A percentile compares a stretch with the other conserved stretches of the same genome.
These are phyloP conservation scores for Melanostigma gelatinosum DNA, from an alignment of 2,113 vertebrate species.

Conservation along the genomic window DNA sequence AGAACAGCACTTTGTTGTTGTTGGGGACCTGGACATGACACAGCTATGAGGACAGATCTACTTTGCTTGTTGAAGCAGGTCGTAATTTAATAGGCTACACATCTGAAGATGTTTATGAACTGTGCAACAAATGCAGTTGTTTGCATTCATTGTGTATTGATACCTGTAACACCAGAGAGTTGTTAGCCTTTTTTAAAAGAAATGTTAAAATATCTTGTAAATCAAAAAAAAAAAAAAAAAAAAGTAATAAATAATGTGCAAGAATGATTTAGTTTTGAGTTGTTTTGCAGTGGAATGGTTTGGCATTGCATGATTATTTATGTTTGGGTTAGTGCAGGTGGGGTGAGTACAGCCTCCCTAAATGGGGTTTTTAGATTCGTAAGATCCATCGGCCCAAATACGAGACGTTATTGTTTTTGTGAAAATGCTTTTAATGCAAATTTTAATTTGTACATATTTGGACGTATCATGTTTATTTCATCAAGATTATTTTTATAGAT, in stretches of 20 bases:
- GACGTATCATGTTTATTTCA: background rate
- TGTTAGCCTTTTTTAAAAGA: constrained; percentile 68
- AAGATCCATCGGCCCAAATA: background rate
- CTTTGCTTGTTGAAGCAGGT: constrained; percentile 27
- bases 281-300: constrained; percentile 10
- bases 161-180: constrained; percentile 66
- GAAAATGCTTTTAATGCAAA: background rate
- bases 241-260: constrained; percentile 76
- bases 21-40: constrained; percentile 25
- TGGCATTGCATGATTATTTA: background rate
- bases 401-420: background rate
- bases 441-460: background rate
- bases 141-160: constrained; percentile 58
- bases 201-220: constrained; percentile 71
- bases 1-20: constrained; percentile 25
- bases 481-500: background rate
- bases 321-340: background rate
- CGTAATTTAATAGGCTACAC: constrained; percentile 46
- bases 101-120: constrained; percentile 49
- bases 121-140: constrained; percentile 55
- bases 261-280: constrained; percentile 71
- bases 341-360: background rate
- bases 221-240: constrained; percentile 46
- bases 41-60: constrained; percentile 23
- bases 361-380: background rate